These are phyloP conservation scores for Lomographa bimaculata DNA, from an alignment of 2,888 invertebrate genomes.

Conservation along the genomic window DNA sequence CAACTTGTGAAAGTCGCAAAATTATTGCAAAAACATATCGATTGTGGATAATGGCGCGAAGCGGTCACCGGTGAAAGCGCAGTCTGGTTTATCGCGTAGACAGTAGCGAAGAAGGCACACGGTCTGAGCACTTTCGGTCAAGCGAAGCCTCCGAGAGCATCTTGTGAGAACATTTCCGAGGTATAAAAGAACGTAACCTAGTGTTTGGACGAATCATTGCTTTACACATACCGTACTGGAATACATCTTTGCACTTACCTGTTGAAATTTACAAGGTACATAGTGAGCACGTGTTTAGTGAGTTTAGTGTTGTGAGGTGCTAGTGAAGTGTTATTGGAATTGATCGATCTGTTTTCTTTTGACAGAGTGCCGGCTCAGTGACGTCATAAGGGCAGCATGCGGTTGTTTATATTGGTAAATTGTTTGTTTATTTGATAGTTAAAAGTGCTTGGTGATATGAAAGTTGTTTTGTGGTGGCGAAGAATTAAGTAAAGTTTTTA, in stretches of 20 bases:
- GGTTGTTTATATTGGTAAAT: constrained; percentile 72
- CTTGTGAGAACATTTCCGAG: constrained; percentile 76
- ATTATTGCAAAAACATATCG: constrained; percentile 41
- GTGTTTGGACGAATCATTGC: constrained; percentile 74
- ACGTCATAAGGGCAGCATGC: constrained; percentile 58
- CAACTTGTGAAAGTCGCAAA: constrained; percentile 46
- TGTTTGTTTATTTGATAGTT: constrained; percentile 27
- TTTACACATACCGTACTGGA: constrained; percentile 56
- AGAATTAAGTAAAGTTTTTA: too few species aligned
- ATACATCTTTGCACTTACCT: too few species aligned
- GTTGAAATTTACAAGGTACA: constrained; percentile 52
- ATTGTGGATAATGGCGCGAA: constrained; percentile 29
- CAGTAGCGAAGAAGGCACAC: constrained; percentile 27
- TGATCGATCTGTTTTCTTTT: constrained; percentile 66
- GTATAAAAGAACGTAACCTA: constrained; percentile 78
- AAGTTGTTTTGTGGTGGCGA: too few species aligned
- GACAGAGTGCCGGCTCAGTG: constrained; percentile 63
- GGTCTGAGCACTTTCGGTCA: constrained; percentile 61
- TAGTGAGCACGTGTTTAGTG: constrained; percentile 27
- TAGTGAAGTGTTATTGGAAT: constrained; percentile 35
- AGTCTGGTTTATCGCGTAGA: constrained; percentile 49
- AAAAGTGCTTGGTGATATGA: constrained; percentile 1
- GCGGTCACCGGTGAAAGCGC: constrained; percentile 56
- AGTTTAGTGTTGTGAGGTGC: constrained; percentile 45
- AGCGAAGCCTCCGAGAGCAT: constrained; percentile 62